A percentile compares a stretch with the other conserved stretches of the same genome.
Conservation (phyloP, 1,140 invertebrate genomes). For the Orchestia grillus region DNA sequence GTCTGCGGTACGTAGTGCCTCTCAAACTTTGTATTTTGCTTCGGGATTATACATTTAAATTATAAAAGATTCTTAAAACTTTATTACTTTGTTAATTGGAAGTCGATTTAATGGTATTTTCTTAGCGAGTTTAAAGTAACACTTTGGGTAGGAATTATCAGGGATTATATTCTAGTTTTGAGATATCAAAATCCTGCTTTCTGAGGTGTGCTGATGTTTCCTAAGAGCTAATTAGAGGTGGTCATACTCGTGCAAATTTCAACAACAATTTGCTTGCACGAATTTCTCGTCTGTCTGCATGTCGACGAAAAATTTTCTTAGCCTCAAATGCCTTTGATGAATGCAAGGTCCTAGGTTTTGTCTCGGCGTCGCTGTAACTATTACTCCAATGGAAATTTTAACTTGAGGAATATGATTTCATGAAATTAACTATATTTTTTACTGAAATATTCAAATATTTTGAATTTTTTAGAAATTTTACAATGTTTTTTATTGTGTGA, state of each 20-base stretch:
- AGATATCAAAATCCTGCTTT: not conserved
- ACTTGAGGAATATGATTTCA: not conserved
- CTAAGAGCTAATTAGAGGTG: not conserved
- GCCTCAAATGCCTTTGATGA: not conserved
- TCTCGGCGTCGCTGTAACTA: not conserved
- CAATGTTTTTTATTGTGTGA: not conserved
- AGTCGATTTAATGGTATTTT: not conserved
- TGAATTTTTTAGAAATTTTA: not conserved
- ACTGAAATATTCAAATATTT: not conserved
- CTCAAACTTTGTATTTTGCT: not conserved
- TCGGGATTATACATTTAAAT: not conserved
- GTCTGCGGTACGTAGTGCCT: not conserved
- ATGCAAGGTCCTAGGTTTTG: not conserved
- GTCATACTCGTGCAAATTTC: not conserved
- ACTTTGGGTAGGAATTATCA: not conserved
- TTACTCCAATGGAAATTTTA: not conserved
- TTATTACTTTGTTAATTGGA: not conserved
- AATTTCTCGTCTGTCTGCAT: not conserved
- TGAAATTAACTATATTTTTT: not conserved
- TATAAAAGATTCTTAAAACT: not conserved
- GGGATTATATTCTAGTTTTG: not conserved
- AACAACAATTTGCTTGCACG: not conserved
- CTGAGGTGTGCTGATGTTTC: not conserved
- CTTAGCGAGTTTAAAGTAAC: not conserved
- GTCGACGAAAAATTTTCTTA: not conserved